Evolutionary conservation across 2,797 vertebrate species (phyloP), one percentile per base, ranked within the genome.

Genomic region (Halcyon chelicuti): DNA sequence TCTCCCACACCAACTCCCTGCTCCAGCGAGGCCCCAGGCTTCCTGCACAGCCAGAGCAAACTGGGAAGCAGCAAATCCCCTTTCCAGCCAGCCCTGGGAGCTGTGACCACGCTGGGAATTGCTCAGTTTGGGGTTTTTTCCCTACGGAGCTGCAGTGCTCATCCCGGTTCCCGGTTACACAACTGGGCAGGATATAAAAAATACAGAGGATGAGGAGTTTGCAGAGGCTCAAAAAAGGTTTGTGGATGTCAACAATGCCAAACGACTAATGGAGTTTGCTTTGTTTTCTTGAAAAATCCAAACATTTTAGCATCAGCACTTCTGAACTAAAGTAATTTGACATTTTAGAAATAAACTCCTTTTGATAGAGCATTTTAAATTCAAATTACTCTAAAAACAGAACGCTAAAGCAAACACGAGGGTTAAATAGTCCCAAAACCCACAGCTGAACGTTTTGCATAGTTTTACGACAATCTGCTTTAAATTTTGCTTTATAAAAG

Each of bases 341-440:
- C 89, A 35, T 87, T 96, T 95, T 72, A 60, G 76, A 84, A 90
- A 94, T 51, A 95, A 94, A 93, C 92, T 88, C 93, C 80, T 92
- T 96, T 89, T 74, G 91, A 96, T 73, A 51, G 89, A 91, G 47
- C 91, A 95, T 95, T 97, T 96, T 93, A 87, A 96, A 95, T 96
- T 95, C 94, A 95, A 94, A 91, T 95, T 21, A 73, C 78, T 85
- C 81, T 76, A 79, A 92, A 96, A 96, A 35, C 86, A 82, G 94
- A 94, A 85, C 0, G 1, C 73, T 86, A 86, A 96, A 93, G 93
- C 91, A 96, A 96, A 90, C 93, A 94, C 0, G 71, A 91, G 95
- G 94, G 91, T 95, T 94, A 93, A 96, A 89, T 18, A 92, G 77
- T 92, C 94, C 88, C 94, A 5, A 94, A 82, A 62, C 78, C 87